phyloP scores from a whole-genome alignment of 2,888 invertebrate species.

The Clunio marinus region DNA sequence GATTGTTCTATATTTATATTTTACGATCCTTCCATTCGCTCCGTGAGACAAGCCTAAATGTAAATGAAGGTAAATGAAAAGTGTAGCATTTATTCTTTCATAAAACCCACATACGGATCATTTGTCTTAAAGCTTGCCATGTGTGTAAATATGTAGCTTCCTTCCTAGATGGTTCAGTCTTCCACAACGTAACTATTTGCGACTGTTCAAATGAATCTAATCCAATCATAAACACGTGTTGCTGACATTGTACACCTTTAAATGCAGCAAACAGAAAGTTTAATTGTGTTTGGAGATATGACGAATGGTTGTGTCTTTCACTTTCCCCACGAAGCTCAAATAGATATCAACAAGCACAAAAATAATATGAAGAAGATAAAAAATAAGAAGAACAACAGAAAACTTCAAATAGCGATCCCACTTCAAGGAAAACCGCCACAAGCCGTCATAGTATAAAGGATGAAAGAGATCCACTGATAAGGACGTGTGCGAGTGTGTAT shows the following conservation, averaged over 20 bases:
- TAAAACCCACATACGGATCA: too few relatives aligned
- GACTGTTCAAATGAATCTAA: not conserved
- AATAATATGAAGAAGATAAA: not conserved
- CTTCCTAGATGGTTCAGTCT: too few relatives aligned
- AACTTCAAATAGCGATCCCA: conserved; percentile 10
- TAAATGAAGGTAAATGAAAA: too few relatives aligned
- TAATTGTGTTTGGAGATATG: not conserved
- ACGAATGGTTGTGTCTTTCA: too few relatives aligned
- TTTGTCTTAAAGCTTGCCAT: too few relatives aligned
- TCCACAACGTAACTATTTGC: too few relatives aligned
- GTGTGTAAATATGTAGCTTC: not conserved
- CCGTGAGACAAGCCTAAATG: not conserved
- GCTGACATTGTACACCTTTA: not conserved
- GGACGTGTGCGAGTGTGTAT: not conserved
- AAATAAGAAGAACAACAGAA: too few relatives aligned
- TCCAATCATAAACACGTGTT: too few relatives aligned
- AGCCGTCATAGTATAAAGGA: not conserved
- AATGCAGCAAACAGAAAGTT: not conserved
- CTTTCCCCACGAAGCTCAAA: too few relatives aligned
- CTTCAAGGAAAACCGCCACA: not conserved
- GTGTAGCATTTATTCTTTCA: too few relatives aligned
- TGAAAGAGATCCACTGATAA: conserved; percentile 16
- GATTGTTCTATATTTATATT: not conserved
- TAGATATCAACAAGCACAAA: not conserved
- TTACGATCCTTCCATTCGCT: not conserved